A percentile compares a stretch with the other conserved stretches of the same genome.
phyloP scores from a whole-genome alignment of 1,140 invertebrate genomes.

The Archegozetes longisetosus region DNA sequence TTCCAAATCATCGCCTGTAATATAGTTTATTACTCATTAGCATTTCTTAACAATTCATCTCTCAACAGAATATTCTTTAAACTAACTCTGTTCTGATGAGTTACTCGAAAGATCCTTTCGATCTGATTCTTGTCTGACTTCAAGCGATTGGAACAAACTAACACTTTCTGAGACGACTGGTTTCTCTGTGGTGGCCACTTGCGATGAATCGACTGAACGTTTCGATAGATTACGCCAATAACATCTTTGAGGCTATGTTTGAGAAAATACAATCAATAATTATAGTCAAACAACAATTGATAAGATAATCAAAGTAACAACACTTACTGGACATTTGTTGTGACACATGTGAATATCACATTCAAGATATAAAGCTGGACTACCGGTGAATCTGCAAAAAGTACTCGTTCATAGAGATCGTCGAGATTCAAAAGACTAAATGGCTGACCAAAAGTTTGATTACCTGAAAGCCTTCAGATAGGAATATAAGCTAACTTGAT shows the following conservation, averaged over 20 bases:
- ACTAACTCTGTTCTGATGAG: neutral
- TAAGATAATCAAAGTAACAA: no score
- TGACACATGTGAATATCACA: slow-evolving; percentile 90
- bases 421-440: neutral
- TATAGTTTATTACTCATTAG: no score
- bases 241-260: slow-evolving; percentile 64
- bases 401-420: no score
- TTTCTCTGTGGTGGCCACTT: slow-evolving; percentile 11
- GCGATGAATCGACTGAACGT: slow-evolving; percentile 24
- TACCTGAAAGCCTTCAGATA: slow-evolving; percentile 81
- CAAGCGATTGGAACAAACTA: slow-evolving; percentile 67
- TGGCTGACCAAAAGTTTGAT: neutral
- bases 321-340: slow-evolving; percentile 69
- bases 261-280: no score
- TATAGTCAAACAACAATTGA: neutral
- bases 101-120: slow-evolving; percentile 36
- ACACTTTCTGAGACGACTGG: slow-evolving; percentile 57
- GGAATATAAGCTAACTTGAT: slow-evolving; percentile 59
- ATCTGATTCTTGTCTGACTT: slow-evolving; percentile 61
- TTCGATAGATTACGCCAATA: slow-evolving; percentile 53
- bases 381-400: slow-evolving; percentile 52
- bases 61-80: neutral
- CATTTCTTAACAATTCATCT: no score
- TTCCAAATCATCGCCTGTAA: no score
- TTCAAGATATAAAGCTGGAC: slow-evolving; percentile 79